Base-by-base conservation (phyloP, 2,888 invertebrate species). In the Noctua comes region DNA sequence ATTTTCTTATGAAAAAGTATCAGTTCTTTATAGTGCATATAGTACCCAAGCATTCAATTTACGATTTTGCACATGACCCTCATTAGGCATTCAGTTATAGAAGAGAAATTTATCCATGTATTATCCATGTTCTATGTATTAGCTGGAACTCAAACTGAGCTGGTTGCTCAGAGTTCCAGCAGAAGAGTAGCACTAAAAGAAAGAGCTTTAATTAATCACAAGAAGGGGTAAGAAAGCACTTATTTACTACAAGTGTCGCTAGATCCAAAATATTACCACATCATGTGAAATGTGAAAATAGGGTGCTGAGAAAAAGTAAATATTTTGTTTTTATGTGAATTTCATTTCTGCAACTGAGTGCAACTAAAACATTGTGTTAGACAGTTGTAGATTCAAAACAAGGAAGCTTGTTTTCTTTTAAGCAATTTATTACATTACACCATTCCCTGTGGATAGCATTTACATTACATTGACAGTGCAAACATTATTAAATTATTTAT, bases 401-500 rank as follows among this genome's bases (percentile, higher is more conserved):
- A 77, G 5, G 10, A 86, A 83, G 84, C 80, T 77, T 66, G 27
- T 74, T 66, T 70, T 69, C 51, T 72, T 77, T 31, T 27, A 62
- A 85, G 86, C 86, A 76, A 77, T 73, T 80, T 40, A 80, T 83
- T 73, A 68, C 73, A 71, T 46, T 65, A 48, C 54, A 70, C 84
- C 80, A 69, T 64, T 70, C 73, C 84, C 74, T 66, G 24, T 68
- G 74, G 36, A 68, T 79, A 80, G 76, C 72, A 65, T 76, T 69
- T 13, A 84, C 77, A 73, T 71, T 68, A 88, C 75, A 80, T 72
- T 64, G 51, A 71, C 70, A 77, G 82, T 85, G 86, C 80, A 76
- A 68, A 85, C 36, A 83, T 74, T 64, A 3, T 69, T n/a, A 8
- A n/a, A 69, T 70, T 46, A 62, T 46, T 68, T 64, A 71, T 65